A percentile compares a stretch with the other conserved stretches of the same genome.
These are phyloP conservation scores for Notodonta ziczac DNA, from an alignment of 2,888 invertebrate genomes.

Conservation along the genomic window DNA sequence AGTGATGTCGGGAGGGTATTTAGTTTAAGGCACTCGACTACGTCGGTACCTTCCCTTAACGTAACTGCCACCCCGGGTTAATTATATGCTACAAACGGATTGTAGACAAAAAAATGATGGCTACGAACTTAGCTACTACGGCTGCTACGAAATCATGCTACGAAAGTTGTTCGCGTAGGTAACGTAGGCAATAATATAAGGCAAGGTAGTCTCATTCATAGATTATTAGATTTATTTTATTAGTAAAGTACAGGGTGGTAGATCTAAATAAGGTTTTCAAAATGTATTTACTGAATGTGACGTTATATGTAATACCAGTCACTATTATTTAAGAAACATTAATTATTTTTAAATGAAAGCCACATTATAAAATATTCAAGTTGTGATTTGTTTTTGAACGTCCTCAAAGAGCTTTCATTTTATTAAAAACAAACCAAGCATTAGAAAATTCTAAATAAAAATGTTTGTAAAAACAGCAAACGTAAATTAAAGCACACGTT, in stretches of 20 bases:
- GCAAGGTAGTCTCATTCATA: too few relatives aligned
- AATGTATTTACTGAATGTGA: too few relatives aligned
- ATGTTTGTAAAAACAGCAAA: constrained; percentile 15
- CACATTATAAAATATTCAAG: too few relatives aligned
- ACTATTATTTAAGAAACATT: too few relatives aligned
- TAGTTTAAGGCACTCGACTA: constrained; percentile 26
- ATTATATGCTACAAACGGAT: constrained; percentile 16
- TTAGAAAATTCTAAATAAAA: constrained; percentile 13
- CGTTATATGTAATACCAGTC: too few relatives aligned
- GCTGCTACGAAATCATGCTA: background rate
- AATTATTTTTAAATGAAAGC: too few relatives aligned
- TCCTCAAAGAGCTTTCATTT: too few relatives aligned
- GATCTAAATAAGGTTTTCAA: too few relatives aligned
- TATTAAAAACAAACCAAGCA: too few relatives aligned
- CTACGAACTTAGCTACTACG: background rate
- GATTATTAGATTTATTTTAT: too few relatives aligned
- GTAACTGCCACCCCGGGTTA: constrained; percentile 23
- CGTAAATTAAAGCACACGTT: constrained; percentile 19
- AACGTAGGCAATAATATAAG: background rate
- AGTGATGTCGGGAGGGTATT: constrained; percentile 37
- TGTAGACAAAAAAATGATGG: background rate
- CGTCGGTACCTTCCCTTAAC: constrained; percentile 13
- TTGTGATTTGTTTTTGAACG: too few relatives aligned
- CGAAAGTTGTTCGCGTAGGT: background rate
- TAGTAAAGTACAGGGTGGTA: too few relatives aligned